Evolutionary conservation across 2,113 vertebrate species (phyloP).

Genomic region (Athene noctua): DNA sequence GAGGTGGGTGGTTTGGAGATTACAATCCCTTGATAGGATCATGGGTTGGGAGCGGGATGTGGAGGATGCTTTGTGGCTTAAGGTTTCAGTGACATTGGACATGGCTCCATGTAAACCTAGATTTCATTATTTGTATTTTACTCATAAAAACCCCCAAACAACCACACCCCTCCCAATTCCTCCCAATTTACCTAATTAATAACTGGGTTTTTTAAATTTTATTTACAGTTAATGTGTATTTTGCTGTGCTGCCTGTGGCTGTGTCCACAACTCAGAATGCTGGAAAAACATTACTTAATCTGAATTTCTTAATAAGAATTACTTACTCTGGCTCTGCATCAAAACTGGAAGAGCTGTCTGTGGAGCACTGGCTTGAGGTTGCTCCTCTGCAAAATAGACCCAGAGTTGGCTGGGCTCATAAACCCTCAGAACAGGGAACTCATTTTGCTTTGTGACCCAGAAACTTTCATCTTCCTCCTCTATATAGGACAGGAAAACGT

Average conservation of each 20-base stretch:
- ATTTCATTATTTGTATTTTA: not conserved
- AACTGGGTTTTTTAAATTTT: not conserved
- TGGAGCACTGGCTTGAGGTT: not conserved
- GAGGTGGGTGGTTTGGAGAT: not conserved
- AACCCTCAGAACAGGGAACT: not conserved
- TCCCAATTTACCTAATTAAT: not conserved
- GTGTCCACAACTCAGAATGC: slow-evolving; percentile 58
- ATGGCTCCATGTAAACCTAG: not conserved
- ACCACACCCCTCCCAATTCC: not conserved
- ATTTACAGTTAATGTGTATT: not conserved
- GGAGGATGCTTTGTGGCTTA: not conserved
- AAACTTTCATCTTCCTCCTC: slow-evolving; percentile 61
- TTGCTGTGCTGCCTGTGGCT: slow-evolving; percentile 51
- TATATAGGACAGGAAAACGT: slow-evolving; percentile 60
- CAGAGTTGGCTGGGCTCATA: not conserved
- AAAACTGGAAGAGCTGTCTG: not conserved
- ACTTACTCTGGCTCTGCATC: slow-evolving; percentile 13
- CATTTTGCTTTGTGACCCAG: not conserved
- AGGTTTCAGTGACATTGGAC: not conserved
- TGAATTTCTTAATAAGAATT: not conserved
- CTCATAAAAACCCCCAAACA: not conserved
- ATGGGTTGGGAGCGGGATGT: not conserved
- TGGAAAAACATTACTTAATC: not conserved
- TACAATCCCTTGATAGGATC: not conserved
- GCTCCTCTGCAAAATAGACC: not conserved